phyloP scores from a whole-genome alignment of 1,140 invertebrate species.

The Plectrocnemia conspersa region DNA sequence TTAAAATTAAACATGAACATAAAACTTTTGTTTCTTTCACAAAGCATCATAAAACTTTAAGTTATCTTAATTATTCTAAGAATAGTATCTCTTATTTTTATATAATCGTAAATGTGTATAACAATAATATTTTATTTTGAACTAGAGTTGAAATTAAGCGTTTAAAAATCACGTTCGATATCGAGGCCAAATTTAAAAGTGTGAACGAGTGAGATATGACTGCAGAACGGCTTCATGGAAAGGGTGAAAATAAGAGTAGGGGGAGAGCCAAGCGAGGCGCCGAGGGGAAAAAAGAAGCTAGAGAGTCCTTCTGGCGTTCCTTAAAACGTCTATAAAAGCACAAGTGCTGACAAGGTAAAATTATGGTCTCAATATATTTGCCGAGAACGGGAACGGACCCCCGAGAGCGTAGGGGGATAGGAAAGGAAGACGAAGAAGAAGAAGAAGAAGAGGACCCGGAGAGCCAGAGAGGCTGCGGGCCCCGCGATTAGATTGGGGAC shows the following conservation, averaged over 20 bases:
- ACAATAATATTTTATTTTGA: too few relatives aligned
- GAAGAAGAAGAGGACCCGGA: too few relatives aligned
- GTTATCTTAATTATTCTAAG: too few relatives aligned
- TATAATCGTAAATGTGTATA: too few relatives aligned
- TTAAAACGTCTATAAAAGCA: slow-evolving; percentile 36
- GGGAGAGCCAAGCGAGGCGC: background rate
- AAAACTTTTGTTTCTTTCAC: too few relatives aligned
- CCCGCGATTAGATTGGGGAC: slow-evolving; percentile 49
- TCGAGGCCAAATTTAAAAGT: background rate
- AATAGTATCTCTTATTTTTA: too few relatives aligned
- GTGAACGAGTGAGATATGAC: background rate
- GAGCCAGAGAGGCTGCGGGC: slow-evolving; percentile 40
- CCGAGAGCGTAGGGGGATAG: slow-evolving; percentile 1
- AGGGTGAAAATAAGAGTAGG: background rate
- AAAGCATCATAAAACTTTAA: too few relatives aligned
- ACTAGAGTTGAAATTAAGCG: too few relatives aligned
- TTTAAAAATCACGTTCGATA: background rate
- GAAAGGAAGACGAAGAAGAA: slow-evolving; percentile 18
- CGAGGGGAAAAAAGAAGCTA: slow-evolving; percentile 18
- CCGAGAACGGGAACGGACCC: slow-evolving; percentile 27
- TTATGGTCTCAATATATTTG: slow-evolving; percentile 37
- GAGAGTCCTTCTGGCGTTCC: slow-evolving; percentile 28
- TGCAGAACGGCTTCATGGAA: background rate
- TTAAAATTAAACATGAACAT: too few relatives aligned
- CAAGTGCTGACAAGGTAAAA: slow-evolving; percentile 37